Percentiles rank a stretch among this genome's conserved stretches.
Conservation (phyloP, 2,113 vertebrate species). For the Myrmecophaga tridactyla region DNA sequence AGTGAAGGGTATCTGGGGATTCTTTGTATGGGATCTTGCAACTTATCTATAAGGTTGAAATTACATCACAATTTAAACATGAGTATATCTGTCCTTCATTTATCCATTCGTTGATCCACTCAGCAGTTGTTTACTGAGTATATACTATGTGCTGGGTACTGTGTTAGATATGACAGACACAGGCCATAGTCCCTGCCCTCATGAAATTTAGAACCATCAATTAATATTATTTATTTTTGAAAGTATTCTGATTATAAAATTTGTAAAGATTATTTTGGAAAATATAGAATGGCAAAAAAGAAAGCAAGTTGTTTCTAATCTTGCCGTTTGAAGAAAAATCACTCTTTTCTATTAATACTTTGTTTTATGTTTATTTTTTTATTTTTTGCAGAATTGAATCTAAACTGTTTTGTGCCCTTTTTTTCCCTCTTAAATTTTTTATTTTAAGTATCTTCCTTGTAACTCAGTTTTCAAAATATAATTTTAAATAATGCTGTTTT, state of each 20-base stretch:
- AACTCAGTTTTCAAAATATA: background rate
- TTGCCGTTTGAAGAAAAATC: background rate
- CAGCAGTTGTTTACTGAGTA: background rate
- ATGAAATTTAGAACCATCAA: background rate
- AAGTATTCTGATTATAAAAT: background rate
- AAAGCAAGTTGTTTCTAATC: background rate
- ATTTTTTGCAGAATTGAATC: background rate
- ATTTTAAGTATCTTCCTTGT: background rate
- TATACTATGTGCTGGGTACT: background rate
- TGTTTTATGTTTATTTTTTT: background rate
- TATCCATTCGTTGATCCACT: background rate
- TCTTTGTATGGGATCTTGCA: background rate
- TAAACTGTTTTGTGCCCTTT: background rate
- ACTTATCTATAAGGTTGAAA: background rate
- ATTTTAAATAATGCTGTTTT: background rate
- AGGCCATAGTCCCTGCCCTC: background rate
- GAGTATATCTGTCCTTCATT: background rate
- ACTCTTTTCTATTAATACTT: background rate
- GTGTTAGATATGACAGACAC: background rate
- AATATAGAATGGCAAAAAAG: background rate
- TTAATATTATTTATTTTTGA: background rate
- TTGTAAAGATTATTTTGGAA: background rate
- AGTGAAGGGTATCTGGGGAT: background rate
- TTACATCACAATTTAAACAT: background rate
- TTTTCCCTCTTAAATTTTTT: background rate